phyloP scores from a whole-genome alignment of 2,113 vertebrate genomes.

The Gulo gulo region DNA sequence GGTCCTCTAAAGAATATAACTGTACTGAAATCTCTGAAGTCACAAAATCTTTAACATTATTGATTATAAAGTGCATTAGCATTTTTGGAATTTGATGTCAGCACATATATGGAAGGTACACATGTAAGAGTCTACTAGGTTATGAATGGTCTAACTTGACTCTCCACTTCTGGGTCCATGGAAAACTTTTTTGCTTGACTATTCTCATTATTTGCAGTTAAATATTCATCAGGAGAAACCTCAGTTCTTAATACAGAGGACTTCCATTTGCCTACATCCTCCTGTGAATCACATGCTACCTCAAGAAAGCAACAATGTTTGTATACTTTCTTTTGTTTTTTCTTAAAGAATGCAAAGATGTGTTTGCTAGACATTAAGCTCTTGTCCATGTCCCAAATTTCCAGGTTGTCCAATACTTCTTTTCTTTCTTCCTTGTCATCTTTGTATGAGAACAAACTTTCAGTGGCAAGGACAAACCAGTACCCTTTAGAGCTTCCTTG shows the following conservation, averaged over 20 bases:
- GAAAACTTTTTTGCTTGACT: not conserved
- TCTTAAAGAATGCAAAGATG: conserved; percentile 89
- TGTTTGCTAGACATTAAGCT: conserved; percentile 91
- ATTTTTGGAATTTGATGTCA: not conserved
- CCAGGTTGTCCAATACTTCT: conserved; percentile 94
- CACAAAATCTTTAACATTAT: not conserved
- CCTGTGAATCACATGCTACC: conserved; percentile 92
- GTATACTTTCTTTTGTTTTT: conserved; percentile 94
- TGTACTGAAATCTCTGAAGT: conserved; percentile 88
- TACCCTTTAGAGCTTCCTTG: conserved; percentile 89
- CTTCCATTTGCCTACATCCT: conserved; percentile 96
- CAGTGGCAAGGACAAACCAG: conserved; percentile 90
- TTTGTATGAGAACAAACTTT: conserved; percentile 91
- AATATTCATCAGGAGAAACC: conserved; percentile 92
- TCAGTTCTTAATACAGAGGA: conserved; percentile 92
- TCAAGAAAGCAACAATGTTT: conserved; percentile 95
- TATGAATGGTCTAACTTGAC: not conserved
- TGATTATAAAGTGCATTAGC: not conserved
- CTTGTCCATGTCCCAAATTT: conserved; percentile 89
- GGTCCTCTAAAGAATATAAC: conserved; percentile 91
- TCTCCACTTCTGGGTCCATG: not conserved
- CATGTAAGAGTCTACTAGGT: not conserved
- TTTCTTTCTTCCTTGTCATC: conserved; percentile 94
- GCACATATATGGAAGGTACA: not conserved
- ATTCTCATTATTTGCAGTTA: not conserved